These are phyloP conservation scores for Hyaena hyaena DNA, from an alignment of 2,113 vertebrate genomes.

Conservation along the genomic window DNA sequence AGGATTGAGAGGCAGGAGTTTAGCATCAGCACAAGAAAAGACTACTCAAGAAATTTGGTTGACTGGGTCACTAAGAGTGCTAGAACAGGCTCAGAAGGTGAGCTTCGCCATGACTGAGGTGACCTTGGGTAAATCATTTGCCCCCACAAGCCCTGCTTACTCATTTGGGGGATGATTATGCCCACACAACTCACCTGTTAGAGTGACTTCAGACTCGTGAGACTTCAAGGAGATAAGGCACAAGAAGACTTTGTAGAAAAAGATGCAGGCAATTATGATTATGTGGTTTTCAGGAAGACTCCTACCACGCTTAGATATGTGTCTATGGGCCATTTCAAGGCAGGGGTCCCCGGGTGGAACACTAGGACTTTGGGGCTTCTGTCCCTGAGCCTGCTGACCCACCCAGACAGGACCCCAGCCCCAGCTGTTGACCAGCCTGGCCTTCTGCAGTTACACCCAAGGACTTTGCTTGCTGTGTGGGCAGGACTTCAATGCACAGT, in stretches of 20 bases:
- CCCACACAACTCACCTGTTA: not conserved
- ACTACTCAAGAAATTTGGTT: not conserved
- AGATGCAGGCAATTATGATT: not conserved
- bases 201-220: not conserved
- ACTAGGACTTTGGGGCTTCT: not conserved
- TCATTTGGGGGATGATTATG: not conserved
- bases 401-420: not conserved
- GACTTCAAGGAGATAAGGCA: not conserved
- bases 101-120: not conserved
- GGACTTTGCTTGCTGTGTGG: not conserved
- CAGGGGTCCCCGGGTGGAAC: accelerated
- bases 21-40: not conserved
- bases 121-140: not conserved
- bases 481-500: not conserved
- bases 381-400: not conserved
- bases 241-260: not conserved
- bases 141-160: not conserved
- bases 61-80: not conserved
- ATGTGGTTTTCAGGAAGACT: not conserved
- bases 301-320: not conserved
- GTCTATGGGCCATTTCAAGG: not conserved
- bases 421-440: not conserved
- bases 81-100: not conserved
- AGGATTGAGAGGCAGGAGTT: not conserved
- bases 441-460: not conserved